Evolutionary conservation across 2,113 vertebrate genomes (phyloP).

Genomic region (Myotis yumanensis): DNA sequence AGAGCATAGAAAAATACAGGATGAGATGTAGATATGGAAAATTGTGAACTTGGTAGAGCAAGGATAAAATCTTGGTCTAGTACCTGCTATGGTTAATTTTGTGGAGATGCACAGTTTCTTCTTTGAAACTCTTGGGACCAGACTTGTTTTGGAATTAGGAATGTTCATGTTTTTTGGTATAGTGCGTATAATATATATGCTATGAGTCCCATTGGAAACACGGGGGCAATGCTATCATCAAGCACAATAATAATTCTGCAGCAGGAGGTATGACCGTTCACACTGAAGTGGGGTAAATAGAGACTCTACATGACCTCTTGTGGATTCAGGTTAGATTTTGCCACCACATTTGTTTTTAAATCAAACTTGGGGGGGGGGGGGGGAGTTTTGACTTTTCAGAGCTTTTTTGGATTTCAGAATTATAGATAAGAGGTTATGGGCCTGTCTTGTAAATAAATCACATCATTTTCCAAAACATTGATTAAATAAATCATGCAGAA

Average conservation of each 20-base stretch:
- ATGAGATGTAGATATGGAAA: neutral
- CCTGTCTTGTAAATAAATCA: neutral
- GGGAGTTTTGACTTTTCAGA: conserved; percentile 15
- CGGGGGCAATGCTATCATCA: rapidly evolving
- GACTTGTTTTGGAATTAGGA: neutral
- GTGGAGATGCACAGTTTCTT: neutral
- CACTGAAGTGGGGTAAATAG: neutral
- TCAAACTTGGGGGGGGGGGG: conserved; percentile 12
- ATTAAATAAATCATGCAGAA: conserved; percentile 7
- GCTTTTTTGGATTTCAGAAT: conserved; percentile 5
- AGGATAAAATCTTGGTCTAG: neutral
- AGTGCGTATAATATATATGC: neutral
- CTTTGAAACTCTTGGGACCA: neutral
- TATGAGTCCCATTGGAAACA: neutral
- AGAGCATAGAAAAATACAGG: neutral
- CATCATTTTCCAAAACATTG: neutral
- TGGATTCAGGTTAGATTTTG: neutral
- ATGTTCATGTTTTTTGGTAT: neutral
- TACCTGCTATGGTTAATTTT: neutral
- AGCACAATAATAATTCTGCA: neutral
- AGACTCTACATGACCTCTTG: rapidly evolving
- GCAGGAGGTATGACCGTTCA: neutral
- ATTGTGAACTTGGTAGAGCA: neutral
- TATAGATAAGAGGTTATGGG: neutral
- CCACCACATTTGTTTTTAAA: neutral